Evolutionary conservation across 2,888 invertebrate species (phyloP).

Genomic region (Napeogenes inachia): DNA sequence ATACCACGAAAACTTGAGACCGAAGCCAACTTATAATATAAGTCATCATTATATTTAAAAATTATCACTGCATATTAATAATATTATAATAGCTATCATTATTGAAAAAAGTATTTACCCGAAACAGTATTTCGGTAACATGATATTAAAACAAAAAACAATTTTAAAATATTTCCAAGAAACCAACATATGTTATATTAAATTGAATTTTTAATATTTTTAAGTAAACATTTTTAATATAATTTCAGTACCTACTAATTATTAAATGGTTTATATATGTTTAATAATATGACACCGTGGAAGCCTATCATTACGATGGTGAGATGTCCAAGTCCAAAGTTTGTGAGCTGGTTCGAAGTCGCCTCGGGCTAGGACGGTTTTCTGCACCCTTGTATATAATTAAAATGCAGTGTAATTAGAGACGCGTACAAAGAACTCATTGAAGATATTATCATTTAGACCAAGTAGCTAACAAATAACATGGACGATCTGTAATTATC

Average conservation of each 20-base stretch:
- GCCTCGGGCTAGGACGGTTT: slow-evolving; percentile 51
- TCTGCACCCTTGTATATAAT: slow-evolving; percentile 64
- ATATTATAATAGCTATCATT: too few species aligned
- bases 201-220: too few species aligned
- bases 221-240: too few species aligned
- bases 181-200: too few species aligned
- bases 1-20: slow-evolving; percentile 48
- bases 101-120: background rate
- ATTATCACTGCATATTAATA: background rate
- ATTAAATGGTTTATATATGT: too few species aligned
- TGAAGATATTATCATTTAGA: slow-evolving; percentile 56
- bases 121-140: too few species aligned
- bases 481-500: slow-evolving; percentile 3
- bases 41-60: slow-evolving; percentile 10
- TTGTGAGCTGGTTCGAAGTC: background rate
- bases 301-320: too few species aligned
- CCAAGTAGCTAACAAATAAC: slow-evolving; percentile 30
- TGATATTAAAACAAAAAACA: too few species aligned
- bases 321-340: slow-evolving; percentile 7
- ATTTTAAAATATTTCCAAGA: too few species aligned
- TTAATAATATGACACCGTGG: too few species aligned
- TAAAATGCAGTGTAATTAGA: slow-evolving; percentile 65
- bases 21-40: slow-evolving; percentile 24
- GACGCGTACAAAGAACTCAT: slow-evolving; percentile 56
- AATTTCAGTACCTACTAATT: too few species aligned